Base-by-base conservation (phyloP, 2,113 vertebrate species). In the Arothron firmamentum region DNA sequence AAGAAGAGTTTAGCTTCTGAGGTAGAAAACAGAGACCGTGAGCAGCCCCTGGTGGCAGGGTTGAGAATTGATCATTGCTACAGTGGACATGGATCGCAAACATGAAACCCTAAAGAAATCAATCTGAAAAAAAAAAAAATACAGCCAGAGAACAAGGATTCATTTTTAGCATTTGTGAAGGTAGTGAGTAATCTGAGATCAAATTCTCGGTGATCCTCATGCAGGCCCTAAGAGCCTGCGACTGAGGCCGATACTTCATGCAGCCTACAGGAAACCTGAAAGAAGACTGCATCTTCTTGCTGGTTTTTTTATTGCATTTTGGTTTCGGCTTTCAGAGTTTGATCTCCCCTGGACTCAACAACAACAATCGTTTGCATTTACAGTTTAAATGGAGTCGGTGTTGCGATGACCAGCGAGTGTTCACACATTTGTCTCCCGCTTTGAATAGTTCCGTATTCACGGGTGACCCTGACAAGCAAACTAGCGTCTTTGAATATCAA, bases 341-440 rank as follows among this genome's bases (percentile, higher is more conserved):
- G 55, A 17, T 64, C n/a, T 52, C 20, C 49, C 13, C 21, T 41
- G 57, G 20, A 59, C 52, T 23, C 61, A 72, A 66, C 55, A 49
- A 72, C 49, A 62, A 58, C 52, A 67, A 4, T 9, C 45, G 14
- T 76, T 76, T 80, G 74, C 75, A 72, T 81, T 60, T 67, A 43
- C 70, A 80, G 61, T 70, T 77, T 77, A 62, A 20, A 54, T 43
- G 42, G 31, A 69, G 60, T 52, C 42, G 53, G 50, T 17, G 38
- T 56, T 23, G n/a, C 49, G n/a, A 51, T 42, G 34, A 21, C 11
- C n/a, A 21, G 45, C 67, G 31, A 34, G 46, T 65, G 49, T 55
- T 45, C 57, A 12, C 3, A 23, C 18, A 41, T 52, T 20, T 61
- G 38, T 65, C 19, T 50, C 20, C 21, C 20, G 31, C 19, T 71